These are phyloP conservation scores for Euplagia quadripunctaria DNA, from an alignment of 2,888 invertebrate species.

Conservation along the genomic window DNA sequence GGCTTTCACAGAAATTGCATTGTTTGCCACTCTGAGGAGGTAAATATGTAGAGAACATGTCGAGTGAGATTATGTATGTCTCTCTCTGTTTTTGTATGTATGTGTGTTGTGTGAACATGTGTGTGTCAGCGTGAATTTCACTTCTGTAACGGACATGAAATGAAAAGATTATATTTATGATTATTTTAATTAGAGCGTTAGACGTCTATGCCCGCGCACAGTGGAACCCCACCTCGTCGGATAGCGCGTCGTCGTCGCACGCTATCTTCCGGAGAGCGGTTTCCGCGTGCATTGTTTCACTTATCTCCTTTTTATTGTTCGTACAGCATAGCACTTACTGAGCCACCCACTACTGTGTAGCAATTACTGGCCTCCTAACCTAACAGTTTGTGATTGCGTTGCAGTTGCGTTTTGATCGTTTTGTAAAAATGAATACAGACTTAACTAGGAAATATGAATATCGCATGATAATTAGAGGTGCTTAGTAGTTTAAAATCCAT, in stretches of 20 bases:
- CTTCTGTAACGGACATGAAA: too few relatives aligned
- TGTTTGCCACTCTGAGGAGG: too few relatives aligned
- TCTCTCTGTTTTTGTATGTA: too few relatives aligned
- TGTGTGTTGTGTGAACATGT: too few relatives aligned
- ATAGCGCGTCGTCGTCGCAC: slow-evolving; percentile 27
- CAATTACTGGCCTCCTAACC: slow-evolving; percentile 2
- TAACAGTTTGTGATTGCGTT: too few relatives aligned
- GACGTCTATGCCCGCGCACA: background rate
- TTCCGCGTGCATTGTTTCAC: slow-evolving; percentile 63
- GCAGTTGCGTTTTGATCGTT: background rate
- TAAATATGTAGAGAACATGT: too few relatives aligned
- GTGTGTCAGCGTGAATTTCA: too few relatives aligned
- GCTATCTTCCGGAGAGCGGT: slow-evolving; percentile 64
- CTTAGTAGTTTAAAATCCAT: background rate
- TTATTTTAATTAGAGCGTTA: too few relatives aligned
- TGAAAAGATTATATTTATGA: too few relatives aligned
- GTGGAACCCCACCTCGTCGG: slow-evolving; percentile 7
- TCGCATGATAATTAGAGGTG: background rate
- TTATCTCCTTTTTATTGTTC: slow-evolving; percentile 43
- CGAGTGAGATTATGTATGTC: too few relatives aligned
- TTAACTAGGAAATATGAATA: background rate
- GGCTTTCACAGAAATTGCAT: too few relatives aligned
- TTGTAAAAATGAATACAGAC: background rate
- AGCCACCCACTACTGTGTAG: background rate
- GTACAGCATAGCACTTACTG: slow-evolving; percentile 1